Evolutionary conservation across 2,113 vertebrate species (phyloP).

Genomic region (Lepidothrix coronata): DNA sequence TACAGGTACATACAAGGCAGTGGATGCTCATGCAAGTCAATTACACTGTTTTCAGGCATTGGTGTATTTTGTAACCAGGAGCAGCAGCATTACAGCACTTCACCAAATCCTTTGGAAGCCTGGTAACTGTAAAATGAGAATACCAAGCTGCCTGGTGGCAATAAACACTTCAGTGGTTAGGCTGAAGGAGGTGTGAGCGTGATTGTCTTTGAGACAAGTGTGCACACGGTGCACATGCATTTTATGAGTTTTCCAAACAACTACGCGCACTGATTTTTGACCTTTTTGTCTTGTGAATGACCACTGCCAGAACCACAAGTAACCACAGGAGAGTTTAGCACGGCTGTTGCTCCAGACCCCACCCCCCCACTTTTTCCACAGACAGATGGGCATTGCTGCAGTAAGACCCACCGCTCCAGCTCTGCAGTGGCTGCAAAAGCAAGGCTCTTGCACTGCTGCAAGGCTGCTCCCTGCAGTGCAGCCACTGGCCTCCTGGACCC

Average conservation of each 20-base stretch:
- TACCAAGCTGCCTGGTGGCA: background rate
- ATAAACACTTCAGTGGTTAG: background rate
- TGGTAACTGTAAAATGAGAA: background rate
- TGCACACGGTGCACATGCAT: accelerated
- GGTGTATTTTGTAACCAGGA: background rate
- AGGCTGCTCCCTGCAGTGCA: background rate
- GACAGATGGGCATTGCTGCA: background rate
- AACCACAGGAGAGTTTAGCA: background rate
- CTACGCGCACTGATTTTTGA: background rate
- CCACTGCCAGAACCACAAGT: background rate
- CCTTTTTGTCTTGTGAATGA: background rate
- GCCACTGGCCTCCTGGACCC: background rate
- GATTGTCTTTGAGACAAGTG: background rate
- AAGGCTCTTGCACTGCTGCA: background rate
- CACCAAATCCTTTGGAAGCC: background rate
- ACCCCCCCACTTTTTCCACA: accelerated
- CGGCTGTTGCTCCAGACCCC: accelerated
- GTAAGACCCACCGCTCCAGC: background rate
- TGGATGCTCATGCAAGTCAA: background rate
- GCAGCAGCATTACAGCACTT: background rate
- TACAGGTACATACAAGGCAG: background rate
- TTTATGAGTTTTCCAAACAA: background rate
- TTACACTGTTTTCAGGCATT: background rate
- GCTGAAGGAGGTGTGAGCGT: background rate
- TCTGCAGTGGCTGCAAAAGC: accelerated